Evolutionary conservation across 2,113 vertebrate genomes (phyloP).

Genomic region (Prunella fulvescens): DNA sequence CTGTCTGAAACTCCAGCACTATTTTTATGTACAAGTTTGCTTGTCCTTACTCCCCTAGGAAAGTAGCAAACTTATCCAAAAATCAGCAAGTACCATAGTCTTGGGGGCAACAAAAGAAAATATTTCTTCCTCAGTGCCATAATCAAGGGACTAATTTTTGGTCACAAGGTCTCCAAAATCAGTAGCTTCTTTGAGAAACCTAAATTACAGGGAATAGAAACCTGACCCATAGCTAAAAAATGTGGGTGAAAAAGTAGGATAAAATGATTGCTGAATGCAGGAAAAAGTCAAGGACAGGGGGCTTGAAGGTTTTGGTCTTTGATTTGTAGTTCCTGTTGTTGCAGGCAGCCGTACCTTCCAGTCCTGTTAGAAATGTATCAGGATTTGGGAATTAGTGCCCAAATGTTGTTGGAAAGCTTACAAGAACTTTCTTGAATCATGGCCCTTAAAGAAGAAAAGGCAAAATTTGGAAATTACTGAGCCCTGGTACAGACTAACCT

Average conservation of each 20-base stretch:
- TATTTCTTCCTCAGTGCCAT: neutral
- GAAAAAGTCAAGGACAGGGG: neutral
- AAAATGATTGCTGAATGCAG: neutral
- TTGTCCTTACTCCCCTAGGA: neutral
- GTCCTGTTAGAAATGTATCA: neutral
- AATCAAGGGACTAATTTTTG: neutral
- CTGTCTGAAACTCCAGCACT: neutral
- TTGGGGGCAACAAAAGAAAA: neutral
- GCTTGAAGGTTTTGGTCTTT: neutral
- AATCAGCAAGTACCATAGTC: neutral
- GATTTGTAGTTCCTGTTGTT: neutral
- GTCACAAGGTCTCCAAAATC: neutral
- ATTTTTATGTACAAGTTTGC: neutral
- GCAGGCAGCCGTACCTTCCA: neutral
- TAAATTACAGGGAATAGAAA: neutral
- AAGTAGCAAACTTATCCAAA: neutral
- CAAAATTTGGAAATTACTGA: neutral
- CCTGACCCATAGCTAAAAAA: neutral
- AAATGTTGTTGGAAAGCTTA: neutral
- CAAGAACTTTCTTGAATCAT: neutral
- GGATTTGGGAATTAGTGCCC: neutral
- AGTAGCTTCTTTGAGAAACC: neutral
- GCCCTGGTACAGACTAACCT: neutral
- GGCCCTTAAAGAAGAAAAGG: neutral
- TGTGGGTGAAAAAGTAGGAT: neutral